Conservation (phyloP, 2,113 vertebrate genomes). For the Synodontis membranacea region DNA sequence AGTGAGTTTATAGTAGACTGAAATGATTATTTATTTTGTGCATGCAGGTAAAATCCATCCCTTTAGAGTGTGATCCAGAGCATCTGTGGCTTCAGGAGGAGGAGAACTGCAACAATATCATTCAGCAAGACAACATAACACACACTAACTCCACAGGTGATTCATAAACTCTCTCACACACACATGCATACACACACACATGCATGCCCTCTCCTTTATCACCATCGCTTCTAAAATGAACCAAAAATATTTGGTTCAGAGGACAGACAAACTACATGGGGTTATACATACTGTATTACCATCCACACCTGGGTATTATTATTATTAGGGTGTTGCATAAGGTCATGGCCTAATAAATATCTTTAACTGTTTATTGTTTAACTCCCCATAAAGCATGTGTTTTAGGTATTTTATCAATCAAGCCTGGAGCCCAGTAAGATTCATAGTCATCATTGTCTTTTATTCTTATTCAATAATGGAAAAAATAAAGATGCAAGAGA, state of each 20-base stretch:
- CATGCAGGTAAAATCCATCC: constrained; percentile 54
- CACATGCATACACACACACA: constrained; percentile 9
- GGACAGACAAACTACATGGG: background rate
- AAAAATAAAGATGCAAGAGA: too few relatives aligned
- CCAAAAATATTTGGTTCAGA: background rate
- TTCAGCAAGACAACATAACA: constrained; percentile 40
- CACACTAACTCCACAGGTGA: constrained; percentile 18
- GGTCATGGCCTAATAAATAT: too few relatives aligned
- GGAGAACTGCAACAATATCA: constrained; percentile 65
- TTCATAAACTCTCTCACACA: background rate
- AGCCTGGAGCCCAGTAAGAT: too few relatives aligned
- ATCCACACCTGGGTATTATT: background rate
- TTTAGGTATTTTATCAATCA: too few relatives aligned
- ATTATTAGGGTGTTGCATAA: too few relatives aligned
- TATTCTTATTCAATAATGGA: too few relatives aligned
- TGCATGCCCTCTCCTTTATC: background rate
- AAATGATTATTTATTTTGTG: background rate
- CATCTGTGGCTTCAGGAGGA: constrained; percentile 65
- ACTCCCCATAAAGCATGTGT: too few relatives aligned
- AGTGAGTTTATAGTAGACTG: background rate
- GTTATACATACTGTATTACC: background rate
- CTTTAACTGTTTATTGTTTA: too few relatives aligned
- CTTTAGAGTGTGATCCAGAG: constrained; percentile 74
- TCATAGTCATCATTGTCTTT: too few relatives aligned
- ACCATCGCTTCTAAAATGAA: background rate